Evolutionary conservation across 2,797 vertebrate species (phyloP).

Genomic region (Myotis planiceps): DNA sequence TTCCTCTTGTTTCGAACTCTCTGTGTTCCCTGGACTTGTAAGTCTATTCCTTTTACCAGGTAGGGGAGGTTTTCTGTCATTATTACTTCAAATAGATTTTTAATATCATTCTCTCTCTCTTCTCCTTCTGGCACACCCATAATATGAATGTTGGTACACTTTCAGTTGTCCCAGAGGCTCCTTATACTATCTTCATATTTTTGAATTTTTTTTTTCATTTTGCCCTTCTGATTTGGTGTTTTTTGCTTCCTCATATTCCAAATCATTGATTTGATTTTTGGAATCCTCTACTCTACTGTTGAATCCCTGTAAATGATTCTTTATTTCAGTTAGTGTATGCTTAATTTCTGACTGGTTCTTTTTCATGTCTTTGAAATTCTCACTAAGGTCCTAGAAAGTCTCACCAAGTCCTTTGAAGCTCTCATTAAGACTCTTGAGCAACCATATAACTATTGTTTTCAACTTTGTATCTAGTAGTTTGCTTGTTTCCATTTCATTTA

Average conservation of each 20-base stretch:
- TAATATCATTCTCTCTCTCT: not conserved
- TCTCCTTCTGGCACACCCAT: not conserved
- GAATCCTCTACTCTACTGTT: not conserved
- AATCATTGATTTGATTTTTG: not conserved
- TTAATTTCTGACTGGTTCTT: not conserved
- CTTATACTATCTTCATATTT: not conserved
- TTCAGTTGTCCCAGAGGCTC: not conserved
- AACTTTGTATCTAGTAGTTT: too few species aligned
- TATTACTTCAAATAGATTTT: not conserved
- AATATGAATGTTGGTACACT: not conserved
- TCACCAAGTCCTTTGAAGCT: too few species aligned
- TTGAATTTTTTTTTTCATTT: not conserved
- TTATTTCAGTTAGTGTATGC: not conserved
- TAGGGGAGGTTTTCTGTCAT: not conserved
- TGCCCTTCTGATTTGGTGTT: not conserved
- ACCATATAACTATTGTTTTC: too few species aligned
- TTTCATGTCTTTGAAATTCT: not conserved
- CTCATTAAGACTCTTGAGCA: too few species aligned
- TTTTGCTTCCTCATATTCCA: not conserved
- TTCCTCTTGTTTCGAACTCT: not conserved
- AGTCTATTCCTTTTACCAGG: not conserved
- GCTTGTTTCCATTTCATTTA: too few species aligned
- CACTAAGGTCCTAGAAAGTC: too few species aligned
- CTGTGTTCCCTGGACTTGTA: not conserved
- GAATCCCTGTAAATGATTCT: not conserved